phyloP scores from a whole-genome alignment of 2,797 vertebrate species.

The Todus mexicanus region DNA sequence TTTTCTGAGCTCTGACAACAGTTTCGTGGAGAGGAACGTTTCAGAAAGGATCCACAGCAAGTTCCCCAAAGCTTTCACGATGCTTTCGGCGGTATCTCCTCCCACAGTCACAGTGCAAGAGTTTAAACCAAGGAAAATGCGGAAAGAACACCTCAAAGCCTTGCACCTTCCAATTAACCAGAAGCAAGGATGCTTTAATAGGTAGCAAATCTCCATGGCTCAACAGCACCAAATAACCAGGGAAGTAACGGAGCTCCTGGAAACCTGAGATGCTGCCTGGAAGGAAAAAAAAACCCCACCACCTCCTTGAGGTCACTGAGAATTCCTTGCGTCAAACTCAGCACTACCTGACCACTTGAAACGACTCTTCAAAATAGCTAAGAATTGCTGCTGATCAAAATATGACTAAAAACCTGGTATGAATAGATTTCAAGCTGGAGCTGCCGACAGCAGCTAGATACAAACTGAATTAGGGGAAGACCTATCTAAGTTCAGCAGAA shows the following conservation, averaged over 20 bases:
- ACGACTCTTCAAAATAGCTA: background rate
- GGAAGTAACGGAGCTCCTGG: background rate
- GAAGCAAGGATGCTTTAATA: background rate
- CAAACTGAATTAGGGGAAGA: background rate
- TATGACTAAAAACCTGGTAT: background rate
- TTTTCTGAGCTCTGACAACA: background rate
- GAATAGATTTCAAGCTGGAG: background rate
- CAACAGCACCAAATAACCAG: background rate
- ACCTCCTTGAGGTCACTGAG: background rate
- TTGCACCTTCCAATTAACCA: background rate
- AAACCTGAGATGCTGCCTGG: background rate
- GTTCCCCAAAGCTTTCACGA: background rate
- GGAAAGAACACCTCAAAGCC: background rate
- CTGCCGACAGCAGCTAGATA: background rate
- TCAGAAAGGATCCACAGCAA: background rate
- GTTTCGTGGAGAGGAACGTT: background rate
- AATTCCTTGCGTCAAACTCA: background rate
- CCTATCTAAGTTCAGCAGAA: background rate
- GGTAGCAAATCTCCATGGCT: background rate
- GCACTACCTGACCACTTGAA: background rate
- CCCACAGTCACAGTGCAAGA: background rate
- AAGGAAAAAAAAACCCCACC: background rate
- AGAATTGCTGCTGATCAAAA: background rate
- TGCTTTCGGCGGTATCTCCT: background rate
- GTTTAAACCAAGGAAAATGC: background rate